phyloP scores from a whole-genome alignment of 2,888 invertebrate genomes.

The Yponomeuta malinellus region DNA sequence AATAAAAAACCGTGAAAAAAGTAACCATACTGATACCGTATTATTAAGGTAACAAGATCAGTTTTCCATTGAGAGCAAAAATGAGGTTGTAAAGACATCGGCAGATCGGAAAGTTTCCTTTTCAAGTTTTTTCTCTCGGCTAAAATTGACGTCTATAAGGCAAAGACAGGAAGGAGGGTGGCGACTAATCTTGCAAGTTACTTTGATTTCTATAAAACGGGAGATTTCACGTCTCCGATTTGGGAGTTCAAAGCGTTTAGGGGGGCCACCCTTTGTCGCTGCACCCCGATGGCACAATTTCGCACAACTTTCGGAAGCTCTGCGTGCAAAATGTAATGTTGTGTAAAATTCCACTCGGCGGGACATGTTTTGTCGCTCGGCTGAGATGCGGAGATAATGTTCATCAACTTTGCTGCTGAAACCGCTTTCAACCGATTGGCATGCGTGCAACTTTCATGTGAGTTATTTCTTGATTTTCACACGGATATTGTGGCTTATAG shows the following conservation, averaged over 20 bases:
- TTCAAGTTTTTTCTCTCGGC: neutral
- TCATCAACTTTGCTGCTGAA: neutral
- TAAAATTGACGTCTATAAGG: constrained; percentile 6
- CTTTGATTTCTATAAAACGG: constrained; percentile 10
- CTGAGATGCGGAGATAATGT: neutral
- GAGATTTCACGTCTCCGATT: neutral
- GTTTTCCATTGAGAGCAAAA: neutral
- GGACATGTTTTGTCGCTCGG: neutral
- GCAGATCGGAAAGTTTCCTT: neutral
- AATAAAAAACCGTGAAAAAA: neutral
- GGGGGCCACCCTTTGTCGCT: neutral
- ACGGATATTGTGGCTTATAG: no score
- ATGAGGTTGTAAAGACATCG: neutral
- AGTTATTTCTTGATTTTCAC: no score
- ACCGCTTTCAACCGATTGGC: neutral
- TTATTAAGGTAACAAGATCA: neutral
- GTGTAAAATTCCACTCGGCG: neutral
- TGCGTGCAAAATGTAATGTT: neutral
- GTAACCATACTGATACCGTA: neutral
- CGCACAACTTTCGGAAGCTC: neutral
- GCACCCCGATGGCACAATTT: neutral
- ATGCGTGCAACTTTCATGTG: neutral
- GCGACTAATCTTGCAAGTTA: constrained; percentile 2
- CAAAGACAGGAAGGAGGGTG: constrained; percentile 4
- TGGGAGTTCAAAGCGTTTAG: neutral